These are phyloP conservation scores for Xestia sexstrigata DNA, from an alignment of 2,888 invertebrate genomes.

Conservation along the genomic window DNA sequence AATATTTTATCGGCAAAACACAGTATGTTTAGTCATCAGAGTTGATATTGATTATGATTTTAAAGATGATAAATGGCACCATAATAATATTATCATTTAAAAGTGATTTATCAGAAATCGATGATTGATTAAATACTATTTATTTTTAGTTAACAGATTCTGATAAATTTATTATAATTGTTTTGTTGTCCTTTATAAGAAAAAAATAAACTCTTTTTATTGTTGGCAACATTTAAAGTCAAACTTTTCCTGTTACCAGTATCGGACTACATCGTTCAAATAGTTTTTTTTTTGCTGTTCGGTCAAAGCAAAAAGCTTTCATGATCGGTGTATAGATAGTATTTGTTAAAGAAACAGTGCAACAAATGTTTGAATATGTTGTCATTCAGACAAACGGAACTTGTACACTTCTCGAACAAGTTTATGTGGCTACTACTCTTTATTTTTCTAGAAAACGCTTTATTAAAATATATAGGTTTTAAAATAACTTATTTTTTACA, in stretches of 20 bases:
- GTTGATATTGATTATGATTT: slow-evolving; percentile 11
- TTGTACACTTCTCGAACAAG: background rate
- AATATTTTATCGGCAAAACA: slow-evolving; percentile 9
- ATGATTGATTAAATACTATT: slow-evolving; percentile 5
- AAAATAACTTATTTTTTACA: slow-evolving; percentile 2
- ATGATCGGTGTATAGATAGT: background rate
- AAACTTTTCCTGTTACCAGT: slow-evolving; percentile 38
- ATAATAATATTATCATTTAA: slow-evolving; percentile 1
- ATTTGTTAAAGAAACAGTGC: slow-evolving; percentile 17
- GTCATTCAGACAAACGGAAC: background rate
- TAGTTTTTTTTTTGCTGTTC: background rate
- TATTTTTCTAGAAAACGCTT: background rate
- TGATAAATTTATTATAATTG: background rate
- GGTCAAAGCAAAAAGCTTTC: background rate
- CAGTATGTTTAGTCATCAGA: background rate
- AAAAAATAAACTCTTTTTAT: slow-evolving; percentile 1
- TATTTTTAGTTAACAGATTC: slow-evolving; percentile 8
- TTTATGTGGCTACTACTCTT: background rate
- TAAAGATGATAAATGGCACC: background rate
- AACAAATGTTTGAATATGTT: slow-evolving; percentile 27
- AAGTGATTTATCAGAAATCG: background rate
- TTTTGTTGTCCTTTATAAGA: background rate
- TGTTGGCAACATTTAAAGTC: slow-evolving; percentile 4
- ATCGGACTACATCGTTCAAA: slow-evolving; percentile 8
- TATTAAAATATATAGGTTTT: background rate